Percentiles rank a stretch among this genome's conserved stretches.
Conservation (phyloP, 2,113 vertebrate genomes). For the Maccullochella peelii region DNA sequence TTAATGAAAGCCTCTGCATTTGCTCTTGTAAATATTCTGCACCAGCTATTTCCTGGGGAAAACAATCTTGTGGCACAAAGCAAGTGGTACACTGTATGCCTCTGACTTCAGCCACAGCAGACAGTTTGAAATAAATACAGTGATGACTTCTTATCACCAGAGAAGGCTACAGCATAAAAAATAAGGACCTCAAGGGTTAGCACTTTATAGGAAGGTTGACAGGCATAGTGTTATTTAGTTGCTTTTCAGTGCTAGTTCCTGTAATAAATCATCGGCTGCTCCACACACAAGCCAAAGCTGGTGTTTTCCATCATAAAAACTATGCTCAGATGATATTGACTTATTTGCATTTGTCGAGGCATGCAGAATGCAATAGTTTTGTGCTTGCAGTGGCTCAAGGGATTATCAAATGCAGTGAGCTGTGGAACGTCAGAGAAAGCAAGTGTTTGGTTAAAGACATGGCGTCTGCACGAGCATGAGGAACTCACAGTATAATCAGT, state of each 20-base stretch:
- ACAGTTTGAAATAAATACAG: conserved; percentile 13
- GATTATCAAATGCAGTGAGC: conserved; percentile 50
- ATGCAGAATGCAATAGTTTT: conserved; percentile 37
- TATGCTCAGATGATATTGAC: conserved; percentile 31
- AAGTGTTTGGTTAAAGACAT: conserved; percentile 53
- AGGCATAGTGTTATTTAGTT: conserved; percentile 28
- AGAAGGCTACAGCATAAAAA: conserved; percentile 31
- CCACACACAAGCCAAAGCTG: neutral
- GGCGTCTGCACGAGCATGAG: neutral
- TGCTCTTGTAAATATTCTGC: neutral
- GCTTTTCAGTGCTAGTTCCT: neutral
- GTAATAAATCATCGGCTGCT: conserved; percentile 30
- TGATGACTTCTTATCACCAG: conserved; percentile 34
- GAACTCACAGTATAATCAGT: conserved; percentile 20
- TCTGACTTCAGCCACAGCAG: conserved; percentile 6
- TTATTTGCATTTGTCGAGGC: conserved; percentile 41
- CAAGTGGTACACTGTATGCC: neutral
- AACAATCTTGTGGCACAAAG: neutral
- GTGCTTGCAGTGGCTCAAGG: conserved; percentile 6
- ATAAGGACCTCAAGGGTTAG: conserved; percentile 35
- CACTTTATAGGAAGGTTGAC: conserved; percentile 36
- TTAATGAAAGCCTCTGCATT: neutral
- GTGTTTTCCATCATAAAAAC: conserved; percentile 24
- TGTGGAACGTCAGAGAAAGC: conserved; percentile 38
- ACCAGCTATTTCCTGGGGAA: neutral